Evolutionary conservation across 2,113 vertebrate genomes (phyloP), one percentile per base, ranked within the genome.

Genomic region (Pterocles gutturalis): DNA sequence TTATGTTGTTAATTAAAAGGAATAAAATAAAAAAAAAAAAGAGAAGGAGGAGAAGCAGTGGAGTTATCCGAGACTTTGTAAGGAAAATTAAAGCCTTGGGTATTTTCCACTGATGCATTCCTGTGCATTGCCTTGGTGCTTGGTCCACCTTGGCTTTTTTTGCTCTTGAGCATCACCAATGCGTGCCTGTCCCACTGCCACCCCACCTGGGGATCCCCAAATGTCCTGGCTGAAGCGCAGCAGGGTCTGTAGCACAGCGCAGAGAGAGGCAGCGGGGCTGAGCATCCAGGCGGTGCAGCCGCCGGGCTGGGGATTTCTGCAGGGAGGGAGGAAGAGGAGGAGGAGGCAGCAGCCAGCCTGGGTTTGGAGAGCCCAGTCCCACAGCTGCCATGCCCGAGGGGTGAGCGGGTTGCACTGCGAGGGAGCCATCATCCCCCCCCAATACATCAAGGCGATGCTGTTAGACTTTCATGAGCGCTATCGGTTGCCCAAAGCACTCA

Each of bases 1-100:
- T 97, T 97, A 96, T 24, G 21, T 49, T 93, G 93, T 96, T 97
- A 97, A 98, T 97, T 97, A 97, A 97, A 94, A 94, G 87, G 53
- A 94, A 81, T 36, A 51, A 49, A 20, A 49, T 65, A 26, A 62
- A 81, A 70, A 13, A 24, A 1, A 66, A 5, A 41, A 41, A 24
- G 5, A 5, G 8, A 16, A 49, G 61, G 66, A 71, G 67, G 34
- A 90, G 79, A 8, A 85, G 80, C 22, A 29, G 41, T 51, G 34
- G 58, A 48, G 34, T 61, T 76, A 33, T n/a, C 67, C 67, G 89
- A 77, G 90, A 90, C 51, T 83, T 67, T 4, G 58, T 58, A 80
- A 94, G 51, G 83, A 87, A 90, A 95, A 92, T 49, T 7, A 46
- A 83, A 83, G 69, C 25, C 60, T 18, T 19, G 65, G 45, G 65